Conservation (phyloP, 2,797 vertebrate genomes). For the Champsocephalus gunnari region DNA sequence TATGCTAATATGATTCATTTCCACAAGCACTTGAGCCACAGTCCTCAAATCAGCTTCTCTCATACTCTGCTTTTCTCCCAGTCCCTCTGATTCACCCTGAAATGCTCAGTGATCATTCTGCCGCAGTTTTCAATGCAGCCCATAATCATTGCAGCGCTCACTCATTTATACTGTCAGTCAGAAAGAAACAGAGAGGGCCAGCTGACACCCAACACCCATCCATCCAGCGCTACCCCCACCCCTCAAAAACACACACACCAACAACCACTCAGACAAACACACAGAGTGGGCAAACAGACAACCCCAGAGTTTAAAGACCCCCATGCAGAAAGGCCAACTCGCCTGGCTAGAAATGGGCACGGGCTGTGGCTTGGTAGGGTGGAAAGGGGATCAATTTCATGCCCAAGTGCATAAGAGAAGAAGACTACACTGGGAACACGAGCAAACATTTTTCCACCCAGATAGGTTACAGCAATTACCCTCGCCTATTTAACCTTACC, state of each 20-base stretch:
- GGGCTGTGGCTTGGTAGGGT: slow-evolving; percentile 63
- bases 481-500: slow-evolving; percentile 77
- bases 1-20: slow-evolving; percentile 50
- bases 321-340: slow-evolving; percentile 47
- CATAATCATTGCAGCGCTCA: slow-evolving; percentile 61
- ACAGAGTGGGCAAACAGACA: slow-evolving; percentile 53
- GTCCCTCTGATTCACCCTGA: slow-evolving; percentile 42
- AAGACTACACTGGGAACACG: slow-evolving; percentile 69
- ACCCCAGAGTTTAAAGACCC: slow-evolving; percentile 25
- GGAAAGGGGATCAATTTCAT: slow-evolving; percentile 80
- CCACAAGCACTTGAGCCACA: slow-evolving; percentile 49
- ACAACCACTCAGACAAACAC: slow-evolving; percentile 55
- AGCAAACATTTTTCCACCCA: slow-evolving; percentile 80
- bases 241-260: slow-evolving; percentile 16
- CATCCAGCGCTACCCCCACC: not conserved
- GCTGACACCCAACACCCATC: slow-evolving; percentile 60
- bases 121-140: slow-evolving; percentile 58
- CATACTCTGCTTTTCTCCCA: slow-evolving; percentile 8
- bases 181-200: slow-evolving; percentile 52
- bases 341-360: slow-evolving; percentile 51
- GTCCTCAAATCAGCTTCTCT: slow-evolving; percentile 39
- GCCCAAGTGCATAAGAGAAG: slow-evolving; percentile 75
- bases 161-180: slow-evolving; percentile 63
- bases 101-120: slow-evolving; percentile 56
- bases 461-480: slow-evolving; percentile 81